Conservation (phyloP, 1,140 invertebrate genomes). For the Hyposmocoma kahamanoa region DNA sequence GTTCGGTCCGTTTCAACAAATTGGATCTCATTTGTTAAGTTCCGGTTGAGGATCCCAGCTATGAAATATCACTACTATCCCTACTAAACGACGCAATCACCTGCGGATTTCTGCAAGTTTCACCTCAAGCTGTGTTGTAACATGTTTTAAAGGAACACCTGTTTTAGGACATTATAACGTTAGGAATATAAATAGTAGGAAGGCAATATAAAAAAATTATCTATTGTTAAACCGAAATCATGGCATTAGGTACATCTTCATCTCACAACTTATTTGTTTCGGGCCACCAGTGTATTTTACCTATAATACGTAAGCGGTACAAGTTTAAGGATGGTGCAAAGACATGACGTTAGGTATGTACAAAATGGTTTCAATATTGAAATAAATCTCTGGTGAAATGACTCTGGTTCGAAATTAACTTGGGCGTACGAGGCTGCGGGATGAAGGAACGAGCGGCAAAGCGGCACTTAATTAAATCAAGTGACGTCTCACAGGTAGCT, state of each 20-base stretch:
- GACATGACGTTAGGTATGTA: too few species aligned
- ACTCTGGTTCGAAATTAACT: conserved; percentile 62
- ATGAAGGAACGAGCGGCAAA: conserved; percentile 61
- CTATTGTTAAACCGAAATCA: too few species aligned
- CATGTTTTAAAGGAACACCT: too few species aligned
- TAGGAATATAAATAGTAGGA: too few species aligned
- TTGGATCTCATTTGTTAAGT: conserved; percentile 48
- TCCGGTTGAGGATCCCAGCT: conserved; percentile 36
- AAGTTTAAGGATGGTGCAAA: too few species aligned
- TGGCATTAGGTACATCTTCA: too few species aligned
- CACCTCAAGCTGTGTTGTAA: too few species aligned
- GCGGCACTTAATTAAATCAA: conserved; percentile 72
- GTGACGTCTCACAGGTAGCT: conserved; percentile 66
- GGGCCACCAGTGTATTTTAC: too few species aligned
- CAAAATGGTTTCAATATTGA: conserved; percentile 47
- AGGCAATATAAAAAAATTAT: too few species aligned
- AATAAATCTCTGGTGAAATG: conserved; percentile 63
- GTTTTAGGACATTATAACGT: too few species aligned
- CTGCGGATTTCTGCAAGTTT: conserved; percentile 58
- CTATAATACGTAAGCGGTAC: too few species aligned
- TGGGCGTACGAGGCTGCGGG: conserved; percentile 42
- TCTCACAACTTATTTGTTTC: too few species aligned
- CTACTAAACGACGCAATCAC: conserved; percentile 62
- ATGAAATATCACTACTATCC: conserved; percentile 64
- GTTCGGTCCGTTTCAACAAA: conserved; percentile 37